phyloP scores from a whole-genome alignment of 2,888 invertebrate species.

The Caenorhabditis sinica region DNA sequence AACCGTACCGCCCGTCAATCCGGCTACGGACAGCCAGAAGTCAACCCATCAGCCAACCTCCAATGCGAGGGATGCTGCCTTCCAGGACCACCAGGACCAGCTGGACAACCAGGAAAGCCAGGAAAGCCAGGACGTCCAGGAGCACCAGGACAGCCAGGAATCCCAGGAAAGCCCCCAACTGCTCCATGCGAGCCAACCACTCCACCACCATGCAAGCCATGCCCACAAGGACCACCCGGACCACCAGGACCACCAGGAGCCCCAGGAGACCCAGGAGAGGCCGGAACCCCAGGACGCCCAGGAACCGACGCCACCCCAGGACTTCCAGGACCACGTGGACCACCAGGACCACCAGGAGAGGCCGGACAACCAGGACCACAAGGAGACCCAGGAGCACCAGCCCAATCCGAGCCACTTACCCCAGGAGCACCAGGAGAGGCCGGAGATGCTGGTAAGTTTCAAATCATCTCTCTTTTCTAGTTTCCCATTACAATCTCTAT shows the following conservation, averaged over 20 bases:
- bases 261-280: slow-evolving; percentile 81
- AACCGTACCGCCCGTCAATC: slow-evolving; percentile 80
- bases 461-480: no score
- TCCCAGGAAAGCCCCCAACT: slow-evolving; percentile 72
- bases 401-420: slow-evolving; percentile 75
- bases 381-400: slow-evolving; percentile 74
- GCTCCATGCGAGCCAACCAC: slow-evolving; percentile 76
- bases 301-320: slow-evolving; percentile 76
- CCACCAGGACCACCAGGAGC: slow-evolving; percentile 80
- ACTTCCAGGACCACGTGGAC: slow-evolving; percentile 77
- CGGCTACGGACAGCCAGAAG: slow-evolving; percentile 71
- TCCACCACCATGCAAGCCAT: slow-evolving; percentile 78
- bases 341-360: slow-evolving; percentile 73
- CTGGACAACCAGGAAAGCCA: slow-evolving; percentile 76
- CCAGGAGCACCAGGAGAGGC: slow-evolving; percentile 80
- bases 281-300: slow-evolving; percentile 77
- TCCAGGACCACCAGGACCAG: slow-evolving; percentile 82
- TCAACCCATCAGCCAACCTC: slow-evolving; percentile 73
- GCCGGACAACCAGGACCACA: slow-evolving; percentile 74
- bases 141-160: slow-evolving; percentile 77
- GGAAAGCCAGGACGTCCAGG: slow-evolving; percentile 79
- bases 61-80: slow-evolving; percentile 79
- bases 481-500: neutral
- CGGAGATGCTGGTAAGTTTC: slow-evolving; percentile 68
- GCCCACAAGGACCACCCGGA: slow-evolving; percentile 75